Percentiles rank a stretch among this genome's conserved stretches.
phyloP scores from a whole-genome alignment of 2,113 vertebrate genomes.

The Cygnus atratus region DNA sequence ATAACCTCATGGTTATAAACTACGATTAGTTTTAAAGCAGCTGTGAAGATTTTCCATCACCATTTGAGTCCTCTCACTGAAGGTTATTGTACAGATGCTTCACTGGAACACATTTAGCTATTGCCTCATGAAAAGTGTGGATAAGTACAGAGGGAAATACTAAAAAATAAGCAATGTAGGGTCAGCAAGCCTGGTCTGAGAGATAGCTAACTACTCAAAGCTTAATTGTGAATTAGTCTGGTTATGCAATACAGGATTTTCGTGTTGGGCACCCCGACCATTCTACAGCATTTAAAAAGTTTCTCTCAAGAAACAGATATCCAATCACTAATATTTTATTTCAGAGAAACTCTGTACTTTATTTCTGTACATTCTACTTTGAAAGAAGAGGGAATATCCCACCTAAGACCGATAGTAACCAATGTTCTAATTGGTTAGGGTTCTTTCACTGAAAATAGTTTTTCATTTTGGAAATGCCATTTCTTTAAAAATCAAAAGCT shows the following conservation, averaged over 20 bases:
- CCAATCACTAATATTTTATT: background rate
- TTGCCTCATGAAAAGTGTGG: constrained; percentile 32
- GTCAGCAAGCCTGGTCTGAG: background rate
- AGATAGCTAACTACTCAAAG: background rate
- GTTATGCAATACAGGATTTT: background rate
- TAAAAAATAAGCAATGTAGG: background rate
- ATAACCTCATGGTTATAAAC: background rate
- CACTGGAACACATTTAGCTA: background rate
- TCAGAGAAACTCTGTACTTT: constrained; percentile 22
- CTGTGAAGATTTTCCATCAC: background rate
- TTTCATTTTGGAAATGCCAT: constrained; percentile 33
- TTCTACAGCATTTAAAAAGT: background rate
- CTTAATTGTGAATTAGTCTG: constrained; percentile 28
- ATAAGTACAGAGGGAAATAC: background rate
- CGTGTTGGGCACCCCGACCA: background rate
- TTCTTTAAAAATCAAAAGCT: constrained; percentile 48
- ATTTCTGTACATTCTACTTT: constrained; percentile 27
- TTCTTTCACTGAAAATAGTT: background rate
- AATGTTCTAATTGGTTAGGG: background rate
- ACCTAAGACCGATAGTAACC: background rate
- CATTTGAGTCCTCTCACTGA: constrained; percentile 4
- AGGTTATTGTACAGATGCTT: constrained; percentile 26
- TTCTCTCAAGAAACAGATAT: constrained; percentile 12
- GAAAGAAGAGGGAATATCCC: background rate
- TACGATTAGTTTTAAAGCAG: background rate